Evolutionary conservation across 2,888 invertebrate genomes (phyloP), one percentile per base, ranked within the genome.

Genomic region (Drosophila kanekoi): DNA sequence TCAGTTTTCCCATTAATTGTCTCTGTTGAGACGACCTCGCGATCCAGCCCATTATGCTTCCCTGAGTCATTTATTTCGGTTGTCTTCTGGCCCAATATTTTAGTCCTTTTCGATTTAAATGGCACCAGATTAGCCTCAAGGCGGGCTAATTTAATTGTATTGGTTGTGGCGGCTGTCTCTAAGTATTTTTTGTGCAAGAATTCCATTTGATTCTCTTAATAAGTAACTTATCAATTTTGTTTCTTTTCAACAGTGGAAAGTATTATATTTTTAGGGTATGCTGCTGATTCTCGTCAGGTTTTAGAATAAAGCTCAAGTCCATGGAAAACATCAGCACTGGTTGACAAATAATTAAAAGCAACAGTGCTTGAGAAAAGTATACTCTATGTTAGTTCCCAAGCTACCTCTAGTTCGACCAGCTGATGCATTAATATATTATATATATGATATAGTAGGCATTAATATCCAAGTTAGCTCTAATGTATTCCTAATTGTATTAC

Each of bases 41-140:
- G 1, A 53, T 75, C 77, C 18, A 80, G n/a, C 2, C 75, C 80
- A 66, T 83, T 68, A 2, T 58, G 64, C 41, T 54, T 69, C 0
- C 44, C 35, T 10, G 37, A 45, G 2, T 60, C 49, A 6, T 63
- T 54, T 0, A 20, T 14, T 2, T 20, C 5, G 3, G 9, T 3
- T 14, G 28, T 8, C 4, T 14, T 43, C 13, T 4, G 20, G 6
- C 0, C n/a, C 0, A 18, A 20, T 3, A 40, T 3, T 8, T 33
- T 35, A 1, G 6, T 14, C 10, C 33, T 54, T 43, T 47, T 49
- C 0, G 43, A 38, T 44, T 18, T 40, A 0, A 52, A 16, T 10
- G 79, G 79, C 38, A 14, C 37, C 20, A 69, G 10, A 40, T 66
- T 69, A n/a, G 76, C 70, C 16, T 10, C 33, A 13, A 77, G 44